Evolutionary conservation across 2,888 invertebrate genomes (phyloP).

Genomic region (Catonia carolina): DNA sequence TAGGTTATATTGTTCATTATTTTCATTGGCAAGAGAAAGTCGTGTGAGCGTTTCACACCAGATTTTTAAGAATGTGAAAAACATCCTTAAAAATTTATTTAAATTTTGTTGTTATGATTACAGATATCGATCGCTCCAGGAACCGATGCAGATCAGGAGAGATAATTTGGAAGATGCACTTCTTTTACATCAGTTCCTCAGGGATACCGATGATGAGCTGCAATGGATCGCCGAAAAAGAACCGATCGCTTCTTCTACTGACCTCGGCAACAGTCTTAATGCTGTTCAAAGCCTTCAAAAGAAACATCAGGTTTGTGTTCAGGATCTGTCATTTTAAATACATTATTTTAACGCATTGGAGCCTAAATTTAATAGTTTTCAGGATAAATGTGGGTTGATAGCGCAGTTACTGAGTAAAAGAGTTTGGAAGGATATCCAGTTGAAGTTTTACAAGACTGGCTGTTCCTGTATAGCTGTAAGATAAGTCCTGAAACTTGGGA

Average conservation of each 20-base stretch:
- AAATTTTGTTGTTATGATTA: too few relatives aligned
- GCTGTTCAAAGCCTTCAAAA: slow-evolving; percentile 86
- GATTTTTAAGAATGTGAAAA: too few relatives aligned
- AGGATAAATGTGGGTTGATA: too few relatives aligned
- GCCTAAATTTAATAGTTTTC: neutral
- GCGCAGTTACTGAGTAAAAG: neutral
- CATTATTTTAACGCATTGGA: too few relatives aligned
- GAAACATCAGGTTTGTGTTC: slow-evolving; percentile 84
- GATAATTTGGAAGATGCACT: slow-evolving; percentile 90
- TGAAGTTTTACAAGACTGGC: too few relatives aligned
- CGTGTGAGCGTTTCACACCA: too few relatives aligned
- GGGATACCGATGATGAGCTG: slow-evolving; percentile 89
- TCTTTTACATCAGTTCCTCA: slow-evolving; percentile 77
- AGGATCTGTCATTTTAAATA: neutral
- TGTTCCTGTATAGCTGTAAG: too few relatives aligned
- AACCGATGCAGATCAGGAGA: slow-evolving; percentile 82
- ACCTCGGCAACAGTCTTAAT: slow-evolving; percentile 58
- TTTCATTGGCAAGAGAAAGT: too few relatives aligned
- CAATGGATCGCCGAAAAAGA: slow-evolving; percentile 82
- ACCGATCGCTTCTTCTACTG: slow-evolving; percentile 60
- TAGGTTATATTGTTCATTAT: slow-evolving; percentile 7
- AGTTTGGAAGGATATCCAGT: too few relatives aligned
- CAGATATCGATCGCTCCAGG: slow-evolving; percentile 72
- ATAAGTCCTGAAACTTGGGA: too few relatives aligned
- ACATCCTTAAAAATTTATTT: too few relatives aligned